Evolutionary conservation across 2,888 invertebrate genomes (phyloP), one percentile per base, ranked within the genome.

Genomic region (Lasioglossum pauxillum): DNA sequence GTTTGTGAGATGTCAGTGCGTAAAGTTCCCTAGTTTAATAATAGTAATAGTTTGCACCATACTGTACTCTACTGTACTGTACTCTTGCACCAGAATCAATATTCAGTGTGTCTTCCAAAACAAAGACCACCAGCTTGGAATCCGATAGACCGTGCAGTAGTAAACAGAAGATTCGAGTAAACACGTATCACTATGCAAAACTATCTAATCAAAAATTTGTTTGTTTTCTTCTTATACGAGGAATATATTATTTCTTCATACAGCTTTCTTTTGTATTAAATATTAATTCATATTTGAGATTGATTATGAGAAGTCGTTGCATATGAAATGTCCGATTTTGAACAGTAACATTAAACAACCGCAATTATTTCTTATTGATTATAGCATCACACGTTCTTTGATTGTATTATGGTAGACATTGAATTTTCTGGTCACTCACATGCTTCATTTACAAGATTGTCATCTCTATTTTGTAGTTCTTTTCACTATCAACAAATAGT

Each of bases 161-260:
- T 69, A 69, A 69, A 69, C 69, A 69, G 23, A 69, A 23, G 23
- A 23, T 69, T 69, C 69, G 69, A 69, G 69, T 38, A 69, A 69
- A 69, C 38, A 38, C 35, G 8, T 69, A 38, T 69, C 35, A 10
- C 3, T 23, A 2, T 35, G 38, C 8, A 69, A 38, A 69, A 12
- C 23, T 69, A 69, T 23, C 4, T 0, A 19, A 38, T 35, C 1
- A 23, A 38, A 67, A 31, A 23, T 31, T 35, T 35, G 7, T 69
- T 69, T 38, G 23, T 69, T 12, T n/a, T 12, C n/a, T 5, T 69
- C 0, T 23, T 67, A 35, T 5, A 35, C 5, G 3, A 69, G 23
- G 16, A 67, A 7, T 67, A 35, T 8, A 16, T 31, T 64, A 31
- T 64, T 64, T 7, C 31, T 16, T 57, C n/a, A 5, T 57, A 12